Base-by-base conservation (phyloP, 1,140 invertebrate species). In the Proales similis region DNA sequence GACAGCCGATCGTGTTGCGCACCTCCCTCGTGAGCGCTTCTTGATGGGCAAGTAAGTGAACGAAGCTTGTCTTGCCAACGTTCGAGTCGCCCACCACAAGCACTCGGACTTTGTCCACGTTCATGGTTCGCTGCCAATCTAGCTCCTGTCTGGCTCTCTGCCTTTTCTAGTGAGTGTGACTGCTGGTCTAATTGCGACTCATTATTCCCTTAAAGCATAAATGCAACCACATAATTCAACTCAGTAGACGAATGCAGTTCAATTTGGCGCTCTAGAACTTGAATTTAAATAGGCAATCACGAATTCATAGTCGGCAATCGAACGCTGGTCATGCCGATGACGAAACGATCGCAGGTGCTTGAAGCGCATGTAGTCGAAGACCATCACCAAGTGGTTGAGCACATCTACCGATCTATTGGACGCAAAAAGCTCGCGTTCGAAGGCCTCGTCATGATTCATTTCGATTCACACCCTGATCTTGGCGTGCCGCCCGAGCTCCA, bases 51-150 rank as follows among this genome's bases (percentile, higher is more conserved):
- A 93, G 87, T 48, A 95, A 77, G 78, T 95, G 87, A 0, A 88
- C 88, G 24, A 94, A 78, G 6, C 88, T 92, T 20, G 90, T 88
- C 81, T 96, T 96, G 12, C 92, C 92, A 66, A 95, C 90, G 65
- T 89, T 88, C 86, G 66, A 57, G 32, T 57, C 51, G 12, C 51
- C 51, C 17, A 42, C 51, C 19, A 57, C 51, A 22, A 57, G n/a
- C 3, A 57, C 30, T 57, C 45, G 39, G 9, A 39, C 36, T 17
- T 57, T 57, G 7, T 39, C 33, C 29, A 32, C 38, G 42, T 53
- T 53, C n/a, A n/a, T n/a, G n/a, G n/a, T n/a, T n/a, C n/a, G n/a
- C n/a, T n/a, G n/a, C n/a, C n/a, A n/a, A n/a, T n/a, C n/a, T n/a
- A n/a, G n/a, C n/a, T n/a, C n/a, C n/a, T n/a, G n/a, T n/a, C n/a